Conservation (phyloP, 1,140 invertebrate genomes). For the Drosophila obscura region DNA sequence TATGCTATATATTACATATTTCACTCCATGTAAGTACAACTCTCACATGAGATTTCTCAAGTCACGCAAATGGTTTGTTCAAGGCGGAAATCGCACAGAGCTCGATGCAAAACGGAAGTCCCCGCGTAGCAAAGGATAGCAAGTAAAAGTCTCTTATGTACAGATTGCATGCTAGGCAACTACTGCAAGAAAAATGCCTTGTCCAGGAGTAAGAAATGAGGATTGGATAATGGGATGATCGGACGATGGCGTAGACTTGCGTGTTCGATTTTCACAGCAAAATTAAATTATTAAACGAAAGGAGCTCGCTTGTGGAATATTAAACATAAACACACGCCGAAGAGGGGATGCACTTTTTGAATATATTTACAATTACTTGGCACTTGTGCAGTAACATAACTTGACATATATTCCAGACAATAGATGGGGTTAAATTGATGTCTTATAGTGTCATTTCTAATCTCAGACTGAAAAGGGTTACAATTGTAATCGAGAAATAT, state of each 20-base stretch:
- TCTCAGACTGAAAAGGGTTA: not conserved
- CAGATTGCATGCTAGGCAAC: conserved; percentile 59
- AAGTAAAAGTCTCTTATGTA: conserved; percentile 63
- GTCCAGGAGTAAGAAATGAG: conserved; percentile 27
- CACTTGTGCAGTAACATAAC: too few relatives aligned
- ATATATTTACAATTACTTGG: too few relatives aligned
- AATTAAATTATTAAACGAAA: conserved; percentile 73
- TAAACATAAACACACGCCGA: not conserved
- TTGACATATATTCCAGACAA: too few relatives aligned
- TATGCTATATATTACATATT: conserved; percentile 16
- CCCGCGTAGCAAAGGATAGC: conserved; percentile 53
- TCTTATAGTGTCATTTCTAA: too few relatives aligned
- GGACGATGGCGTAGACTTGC: conserved; percentile 30
- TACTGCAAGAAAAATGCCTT: conserved; percentile 24
- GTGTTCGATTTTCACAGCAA: conserved; percentile 47
- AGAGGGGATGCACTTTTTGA: conserved; percentile 28
- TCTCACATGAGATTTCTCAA: conserved; percentile 35
- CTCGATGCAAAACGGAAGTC: conserved; percentile 54
- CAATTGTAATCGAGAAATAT: too few relatives aligned
- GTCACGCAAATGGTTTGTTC: conserved; percentile 65
- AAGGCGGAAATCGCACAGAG: conserved; percentile 51
- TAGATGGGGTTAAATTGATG: too few relatives aligned
- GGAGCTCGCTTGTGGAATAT: conserved; percentile 21
- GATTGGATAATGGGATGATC: conserved; percentile 27
- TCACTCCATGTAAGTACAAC: conserved; percentile 32